Base-by-base conservation (phyloP, 1,140 invertebrate genomes). In the Megalopta genalis region DNA sequence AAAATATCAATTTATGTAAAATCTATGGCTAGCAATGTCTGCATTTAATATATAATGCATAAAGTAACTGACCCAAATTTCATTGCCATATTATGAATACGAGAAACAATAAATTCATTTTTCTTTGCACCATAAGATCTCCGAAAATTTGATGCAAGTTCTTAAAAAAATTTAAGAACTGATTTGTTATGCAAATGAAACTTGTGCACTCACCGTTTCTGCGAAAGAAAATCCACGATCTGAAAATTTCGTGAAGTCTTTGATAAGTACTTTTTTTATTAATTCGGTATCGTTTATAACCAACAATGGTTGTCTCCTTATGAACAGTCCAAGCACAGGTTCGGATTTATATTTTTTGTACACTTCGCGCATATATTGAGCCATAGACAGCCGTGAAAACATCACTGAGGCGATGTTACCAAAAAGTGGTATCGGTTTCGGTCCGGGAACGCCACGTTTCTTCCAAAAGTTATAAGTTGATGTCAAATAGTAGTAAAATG, bases 161-260 rank as follows among this genome's bases (percentile, higher is more conserved):
- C 9, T 46, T 46, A 46, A 46, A 46, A n/a, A 12, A 46, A 0
- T 10, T 46, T 1, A 46, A 46, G 10, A 46, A 46, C 42, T 46
- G 14, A 12, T 12, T 46, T 14, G 14, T 46, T 12, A 46, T 12
- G 2, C 10, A 46, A 46, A 46, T 46, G 9, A 12, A 46, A 46
- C 1, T 52, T 52, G 14, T 16, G 16, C 16, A 25, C 59, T 23
- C 25, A 89, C 77, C 68, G 90, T 89, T 18, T 88, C 84, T 23
- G 87, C 77, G 0, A 88, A 63, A 32, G 54, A 65, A 2, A 91
- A 39, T 0, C 91, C 92, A 21, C 93, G 89, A 77, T 93, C 82
- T 8, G 90, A 70, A 63, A 94, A 94, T 66, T 88, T 87, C 0
- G 90, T 83, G 68, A 94, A 94, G 66, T 94, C 92, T 78, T 93